These are phyloP conservation scores for Clunio marinus DNA, from an alignment of 2,888 invertebrate genomes.

Conservation along the genomic window DNA sequence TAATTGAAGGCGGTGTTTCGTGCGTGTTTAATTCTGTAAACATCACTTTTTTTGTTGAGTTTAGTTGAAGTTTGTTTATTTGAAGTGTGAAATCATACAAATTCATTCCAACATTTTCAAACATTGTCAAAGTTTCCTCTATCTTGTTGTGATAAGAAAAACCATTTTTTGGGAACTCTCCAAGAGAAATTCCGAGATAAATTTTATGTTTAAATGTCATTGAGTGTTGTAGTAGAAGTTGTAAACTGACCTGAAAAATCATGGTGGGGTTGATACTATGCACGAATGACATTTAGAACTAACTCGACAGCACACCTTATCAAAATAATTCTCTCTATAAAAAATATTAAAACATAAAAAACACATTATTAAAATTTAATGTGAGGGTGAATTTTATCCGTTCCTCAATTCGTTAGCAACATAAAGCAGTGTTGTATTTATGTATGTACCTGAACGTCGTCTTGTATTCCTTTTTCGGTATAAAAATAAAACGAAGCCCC, in stretches of 20 bases:
- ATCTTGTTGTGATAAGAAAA: slow-evolving; percentile 6
- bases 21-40: slow-evolving; percentile 31
- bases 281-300: slow-evolving; percentile 30
- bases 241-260: slow-evolving; percentile 21
- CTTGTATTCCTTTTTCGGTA: no score
- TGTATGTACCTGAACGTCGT: no score
- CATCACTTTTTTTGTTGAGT: not conserved
- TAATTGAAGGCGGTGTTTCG: slow-evolving; percentile 33
- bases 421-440: no score
- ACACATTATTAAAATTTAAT: slow-evolving; percentile 29
- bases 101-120: not conserved
- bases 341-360: slow-evolving; percentile 21
- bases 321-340: not conserved
- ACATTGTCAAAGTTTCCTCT: not conserved
- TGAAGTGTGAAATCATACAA: slow-evolving; percentile 16
- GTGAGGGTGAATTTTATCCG: not conserved
- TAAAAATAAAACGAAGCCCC: no score
- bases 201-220: not conserved
- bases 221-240: not conserved
- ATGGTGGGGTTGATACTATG: not conserved
- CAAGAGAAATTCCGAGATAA: not conserved
- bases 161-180: not conserved
- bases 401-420: not conserved
- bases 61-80: slow-evolving; percentile 2
- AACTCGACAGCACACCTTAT: slow-evolving; percentile 1